These are phyloP conservation scores for Mareca strepera DNA, from an alignment of 2,797 vertebrate genomes.

Conservation along the genomic window DNA sequence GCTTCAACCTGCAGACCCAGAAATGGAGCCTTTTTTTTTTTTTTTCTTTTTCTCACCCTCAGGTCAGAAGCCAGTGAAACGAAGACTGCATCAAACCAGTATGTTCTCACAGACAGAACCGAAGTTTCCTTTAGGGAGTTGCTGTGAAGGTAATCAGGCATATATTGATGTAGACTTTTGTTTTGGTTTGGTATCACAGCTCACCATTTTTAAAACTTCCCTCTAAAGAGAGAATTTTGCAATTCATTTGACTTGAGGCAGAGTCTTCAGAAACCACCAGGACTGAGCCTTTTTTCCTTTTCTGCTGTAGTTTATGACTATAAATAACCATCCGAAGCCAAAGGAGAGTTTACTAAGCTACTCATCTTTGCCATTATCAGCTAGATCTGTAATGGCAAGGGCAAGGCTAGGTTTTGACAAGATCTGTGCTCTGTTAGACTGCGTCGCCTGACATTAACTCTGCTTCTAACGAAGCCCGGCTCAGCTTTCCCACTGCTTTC, in stretches of 20 bases:
- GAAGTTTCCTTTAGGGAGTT: not conserved
- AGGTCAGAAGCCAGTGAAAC: not conserved
- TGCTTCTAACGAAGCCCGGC: not conserved
- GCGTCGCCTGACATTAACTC: not conserved
- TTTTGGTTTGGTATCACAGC: not conserved
- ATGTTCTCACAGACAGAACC: not conserved
- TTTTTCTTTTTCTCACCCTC: no score
- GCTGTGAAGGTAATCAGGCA: not conserved
- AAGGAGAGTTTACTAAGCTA: not conserved
- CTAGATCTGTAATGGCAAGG: not conserved
- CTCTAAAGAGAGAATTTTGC: not conserved
- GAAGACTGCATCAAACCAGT: not conserved
- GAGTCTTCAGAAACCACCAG: not conserved
- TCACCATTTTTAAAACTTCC: not conserved
- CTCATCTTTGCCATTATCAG: not conserved
- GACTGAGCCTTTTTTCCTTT: not conserved
- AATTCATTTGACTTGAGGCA: not conserved
- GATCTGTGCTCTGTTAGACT: not conserved
- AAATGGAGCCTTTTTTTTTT: not conserved
- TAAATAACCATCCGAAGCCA: not conserved
- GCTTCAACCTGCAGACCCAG: not conserved
- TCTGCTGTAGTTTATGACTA: not conserved
- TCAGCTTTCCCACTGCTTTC: not conserved
- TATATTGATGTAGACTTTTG: accelerated
- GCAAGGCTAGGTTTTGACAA: not conserved